Percentiles rank a stretch among this genome's conserved stretches.
These are phyloP conservation scores for Cataglyphis altisquamis DNA, from an alignment of 2,888 invertebrate species.

Conservation along the genomic window DNA sequence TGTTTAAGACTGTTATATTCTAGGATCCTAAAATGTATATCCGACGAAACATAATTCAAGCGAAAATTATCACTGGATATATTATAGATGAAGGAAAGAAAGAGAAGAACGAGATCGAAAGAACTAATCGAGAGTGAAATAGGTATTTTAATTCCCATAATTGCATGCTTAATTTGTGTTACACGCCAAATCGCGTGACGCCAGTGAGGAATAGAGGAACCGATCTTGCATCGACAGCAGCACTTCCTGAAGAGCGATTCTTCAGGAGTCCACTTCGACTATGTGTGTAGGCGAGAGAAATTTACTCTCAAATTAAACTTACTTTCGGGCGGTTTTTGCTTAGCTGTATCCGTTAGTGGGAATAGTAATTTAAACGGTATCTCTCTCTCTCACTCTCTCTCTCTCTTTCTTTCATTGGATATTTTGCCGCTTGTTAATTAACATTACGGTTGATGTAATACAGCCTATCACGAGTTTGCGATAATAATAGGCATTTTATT, in stretches of 20 bases:
- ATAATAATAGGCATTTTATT: neutral
- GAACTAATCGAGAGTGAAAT: slow-evolving; percentile 65
- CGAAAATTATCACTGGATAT: neutral
- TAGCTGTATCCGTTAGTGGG: neutral
- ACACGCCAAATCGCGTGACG: slow-evolving; percentile 74
- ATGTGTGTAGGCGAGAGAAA: slow-evolving; percentile 10
- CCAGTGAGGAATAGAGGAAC: slow-evolving; percentile 4
- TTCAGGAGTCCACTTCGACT: neutral
- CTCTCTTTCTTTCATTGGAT: neutral
- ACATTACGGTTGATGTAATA: neutral
- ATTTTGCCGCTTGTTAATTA: slow-evolving; percentile 24
- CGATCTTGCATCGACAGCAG: slow-evolving; percentile 41
- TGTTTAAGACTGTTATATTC: too few species aligned
- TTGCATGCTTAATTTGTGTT: slow-evolving; percentile 75
- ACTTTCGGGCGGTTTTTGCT: slow-evolving; percentile 33
- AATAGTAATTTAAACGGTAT: slow-evolving; percentile 1
- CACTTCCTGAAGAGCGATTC: slow-evolving; percentile 42
- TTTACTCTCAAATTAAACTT: slow-evolving; percentile 31
- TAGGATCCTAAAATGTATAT: too few species aligned
- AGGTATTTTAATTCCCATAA: slow-evolving; percentile 68
- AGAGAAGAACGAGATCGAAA: slow-evolving; percentile 24
- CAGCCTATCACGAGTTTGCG: neutral
- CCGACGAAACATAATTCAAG: too few species aligned
- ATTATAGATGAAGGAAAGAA: neutral
- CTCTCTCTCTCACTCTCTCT: neutral